Percentiles rank a stretch among this genome's conserved stretches.
These are phyloP conservation scores for Strigops habroptila DNA, from an alignment of 2,113 vertebrate genomes.

Conservation along the genomic window DNA sequence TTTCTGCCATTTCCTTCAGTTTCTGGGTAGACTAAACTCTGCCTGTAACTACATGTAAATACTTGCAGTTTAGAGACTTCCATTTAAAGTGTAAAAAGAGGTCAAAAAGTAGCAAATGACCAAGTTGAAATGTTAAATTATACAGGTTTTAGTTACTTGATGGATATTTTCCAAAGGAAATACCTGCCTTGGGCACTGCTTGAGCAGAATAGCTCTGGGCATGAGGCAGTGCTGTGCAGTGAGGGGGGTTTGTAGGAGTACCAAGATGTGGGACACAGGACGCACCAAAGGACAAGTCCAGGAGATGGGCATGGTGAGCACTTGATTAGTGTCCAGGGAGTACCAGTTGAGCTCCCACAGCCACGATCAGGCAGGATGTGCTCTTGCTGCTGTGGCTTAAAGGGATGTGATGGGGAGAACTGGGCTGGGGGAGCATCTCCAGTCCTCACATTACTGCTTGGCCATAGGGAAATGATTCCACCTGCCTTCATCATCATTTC, in stretches of 20 bases:
- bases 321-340: background rate
- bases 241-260: background rate
- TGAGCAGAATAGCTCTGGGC: background rate
- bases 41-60: background rate
- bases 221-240: too few species aligned
- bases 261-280: fast-evolving
- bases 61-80: background rate
- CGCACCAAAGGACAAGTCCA: background rate
- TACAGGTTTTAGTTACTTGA: too few species aligned
- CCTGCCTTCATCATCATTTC: background rate
- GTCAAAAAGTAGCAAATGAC: background rate
- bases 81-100: background rate
- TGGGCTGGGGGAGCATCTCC: background rate
- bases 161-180: background rate
- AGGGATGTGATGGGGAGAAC: too few species aligned
- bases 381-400: fast-evolving
- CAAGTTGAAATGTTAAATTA: background rate
- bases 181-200: background rate
- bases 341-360: background rate
- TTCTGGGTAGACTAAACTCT: background rate
- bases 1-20: background rate
- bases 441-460: fast-evolving
- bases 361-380: background rate
- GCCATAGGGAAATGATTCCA: background rate
- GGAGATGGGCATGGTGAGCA: background rate